These are phyloP conservation scores for Neoniphon sammara DNA, from an alignment of 2,797 vertebrate species.

Conservation along the genomic window DNA sequence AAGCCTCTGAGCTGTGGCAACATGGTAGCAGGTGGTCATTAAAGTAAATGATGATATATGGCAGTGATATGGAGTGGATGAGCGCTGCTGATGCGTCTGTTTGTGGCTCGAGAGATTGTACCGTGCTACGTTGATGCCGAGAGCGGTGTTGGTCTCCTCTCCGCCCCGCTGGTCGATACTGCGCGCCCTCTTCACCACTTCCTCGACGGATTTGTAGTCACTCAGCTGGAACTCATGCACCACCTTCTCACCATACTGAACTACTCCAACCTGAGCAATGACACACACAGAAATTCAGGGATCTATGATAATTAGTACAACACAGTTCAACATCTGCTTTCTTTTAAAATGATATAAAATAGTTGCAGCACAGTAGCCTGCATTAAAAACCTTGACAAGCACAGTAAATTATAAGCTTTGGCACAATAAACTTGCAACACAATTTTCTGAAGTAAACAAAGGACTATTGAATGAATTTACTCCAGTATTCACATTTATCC, in stretches of 20 bases:
- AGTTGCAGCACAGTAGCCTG: background rate
- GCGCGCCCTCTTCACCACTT: conserved; percentile 92
- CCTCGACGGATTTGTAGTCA: conserved; percentile 93
- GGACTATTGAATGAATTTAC: background rate
- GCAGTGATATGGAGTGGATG: background rate
- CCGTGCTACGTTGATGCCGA: conserved; percentile 94
- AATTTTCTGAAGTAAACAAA: background rate
- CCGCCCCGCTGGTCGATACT: conserved; percentile 94
- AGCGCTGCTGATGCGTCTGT: background rate
- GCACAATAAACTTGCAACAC: background rate
- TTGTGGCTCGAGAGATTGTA: conserved; percentile 63
- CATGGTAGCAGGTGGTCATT: conserved; percentile 1
- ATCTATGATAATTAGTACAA: background rate
- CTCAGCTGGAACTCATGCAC: conserved; percentile 95
- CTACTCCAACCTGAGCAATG: conserved; percentile 88
- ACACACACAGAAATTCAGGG: conserved; percentile 1
- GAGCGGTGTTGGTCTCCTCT: conserved; percentile 94
- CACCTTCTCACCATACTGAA: conserved; percentile 95
- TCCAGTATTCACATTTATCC: background rate
- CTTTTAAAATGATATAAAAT: background rate
- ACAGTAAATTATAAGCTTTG: background rate
- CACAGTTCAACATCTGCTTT: background rate
- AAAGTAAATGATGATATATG: background rate
- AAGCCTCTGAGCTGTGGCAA: conserved; percentile 90
- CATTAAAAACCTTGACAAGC: background rate